Evolutionary conservation across 2,113 vertebrate species (phyloP).

Genomic region (Cyprinodon variegatus): DNA sequence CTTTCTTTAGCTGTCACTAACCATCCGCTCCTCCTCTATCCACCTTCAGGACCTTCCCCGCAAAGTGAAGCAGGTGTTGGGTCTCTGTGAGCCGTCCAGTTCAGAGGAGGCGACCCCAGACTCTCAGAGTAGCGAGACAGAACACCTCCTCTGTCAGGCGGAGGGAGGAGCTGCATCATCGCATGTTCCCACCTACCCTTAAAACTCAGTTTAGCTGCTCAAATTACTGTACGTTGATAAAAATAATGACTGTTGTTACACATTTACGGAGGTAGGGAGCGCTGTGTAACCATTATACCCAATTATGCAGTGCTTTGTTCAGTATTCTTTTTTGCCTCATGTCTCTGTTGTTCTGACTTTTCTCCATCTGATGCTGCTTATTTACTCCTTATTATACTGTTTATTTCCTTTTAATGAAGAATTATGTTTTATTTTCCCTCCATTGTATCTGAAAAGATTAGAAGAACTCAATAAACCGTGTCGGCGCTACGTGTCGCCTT

Average conservation of each 20-base stretch:
- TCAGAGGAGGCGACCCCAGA: conserved; percentile 66
- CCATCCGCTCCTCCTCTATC: neutral
- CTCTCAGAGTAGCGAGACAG: conserved; percentile 54
- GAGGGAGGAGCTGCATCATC: conserved; percentile 39
- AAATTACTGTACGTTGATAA: conserved; percentile 8
- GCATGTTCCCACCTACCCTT: conserved; percentile 42
- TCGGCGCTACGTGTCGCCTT: conserved; percentile 39
- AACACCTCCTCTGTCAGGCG: conserved; percentile 48
- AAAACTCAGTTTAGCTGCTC: conserved; percentile 20
- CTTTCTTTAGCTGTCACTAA: too few species aligned
- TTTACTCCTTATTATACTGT: conserved; percentile 19
- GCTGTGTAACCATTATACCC: conserved; percentile 20
- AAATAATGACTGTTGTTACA: conserved; percentile 23
- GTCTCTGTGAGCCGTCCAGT: conserved; percentile 58
- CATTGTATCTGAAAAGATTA: conserved; percentile 28
- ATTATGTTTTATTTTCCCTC: neutral
- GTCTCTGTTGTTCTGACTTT: neutral
- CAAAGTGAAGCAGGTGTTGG: conserved; percentile 79
- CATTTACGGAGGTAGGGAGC: conserved; percentile 37
- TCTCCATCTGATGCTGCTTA: conserved; percentile 31
- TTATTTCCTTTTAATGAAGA: neutral
- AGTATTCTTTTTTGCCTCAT: conserved; percentile 12
- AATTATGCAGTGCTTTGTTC: conserved; percentile 15
- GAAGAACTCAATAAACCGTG: conserved; percentile 15
- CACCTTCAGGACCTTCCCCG: conserved; percentile 74